Evolutionary conservation across 2,888 invertebrate genomes (phyloP).

Genomic region (Aleiodes alternator): DNA sequence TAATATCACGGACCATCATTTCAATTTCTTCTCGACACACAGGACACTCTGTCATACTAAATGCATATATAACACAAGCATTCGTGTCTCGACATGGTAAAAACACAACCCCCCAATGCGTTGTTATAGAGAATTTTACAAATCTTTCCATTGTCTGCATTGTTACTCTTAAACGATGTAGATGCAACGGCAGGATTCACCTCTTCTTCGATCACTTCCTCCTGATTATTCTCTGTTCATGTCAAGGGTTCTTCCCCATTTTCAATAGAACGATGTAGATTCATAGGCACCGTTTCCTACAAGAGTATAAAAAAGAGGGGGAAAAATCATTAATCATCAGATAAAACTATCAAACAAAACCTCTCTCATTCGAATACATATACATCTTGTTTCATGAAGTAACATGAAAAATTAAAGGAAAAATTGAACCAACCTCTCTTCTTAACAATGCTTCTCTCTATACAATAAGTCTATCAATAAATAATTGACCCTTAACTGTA

Average conservation of each 20-base stretch:
- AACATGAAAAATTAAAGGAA: no score
- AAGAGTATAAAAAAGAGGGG: no score
- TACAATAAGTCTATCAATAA: constrained; percentile 81
- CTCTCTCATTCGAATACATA: no score
- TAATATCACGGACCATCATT: constrained; percentile 81
- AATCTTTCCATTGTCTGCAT: constrained; percentile 77
- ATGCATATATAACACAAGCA: constrained; percentile 93
- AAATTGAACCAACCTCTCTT: constrained; percentile 63
- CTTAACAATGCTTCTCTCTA: constrained; percentile 74
- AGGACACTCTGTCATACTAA: constrained; percentile 90
- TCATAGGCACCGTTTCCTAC: constrained; percentile 65
- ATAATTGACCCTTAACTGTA: constrained; percentile 87
- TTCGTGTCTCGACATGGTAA: constrained; percentile 87
- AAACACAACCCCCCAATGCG: constrained; percentile 79
- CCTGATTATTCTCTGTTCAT: constrained; percentile 36
- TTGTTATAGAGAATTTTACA: constrained; percentile 95
- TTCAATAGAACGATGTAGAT: constrained; percentile 68
- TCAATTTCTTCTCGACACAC: constrained; percentile 88
- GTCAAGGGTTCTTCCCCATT: constrained; percentile 62
- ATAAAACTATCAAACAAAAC: no score
- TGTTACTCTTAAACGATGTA: constrained; percentile 44
- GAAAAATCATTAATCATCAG: no score
- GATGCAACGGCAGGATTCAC: constrained; percentile 36
- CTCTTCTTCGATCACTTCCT: constrained; percentile 43
- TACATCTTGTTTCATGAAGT: no score